Percentiles rank a stretch among this genome's conserved stretches.
Conservation (phyloP, 2,113 vertebrate species). For the Ameiurus melas region DNA sequence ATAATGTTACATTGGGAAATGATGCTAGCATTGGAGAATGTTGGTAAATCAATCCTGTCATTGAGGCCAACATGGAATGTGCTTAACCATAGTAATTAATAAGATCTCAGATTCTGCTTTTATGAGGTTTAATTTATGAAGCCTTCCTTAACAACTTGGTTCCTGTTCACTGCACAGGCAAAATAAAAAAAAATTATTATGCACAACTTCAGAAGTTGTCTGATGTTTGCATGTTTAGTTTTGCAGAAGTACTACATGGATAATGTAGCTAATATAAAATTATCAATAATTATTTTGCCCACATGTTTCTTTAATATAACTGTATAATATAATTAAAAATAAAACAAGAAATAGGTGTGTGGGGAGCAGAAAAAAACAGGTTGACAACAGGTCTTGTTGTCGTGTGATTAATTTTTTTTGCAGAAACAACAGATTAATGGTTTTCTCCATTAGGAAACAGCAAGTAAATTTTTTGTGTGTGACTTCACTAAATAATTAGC, state of each 20-base stretch:
- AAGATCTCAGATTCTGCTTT: not conserved
- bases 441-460: not conserved
- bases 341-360: not conserved
- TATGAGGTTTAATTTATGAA: not conserved
- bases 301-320: not conserved
- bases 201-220: too few relatives aligned
- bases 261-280: not conserved
- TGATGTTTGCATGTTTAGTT: not conserved
- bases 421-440: not conserved
- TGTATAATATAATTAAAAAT: not conserved
- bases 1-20: not conserved
- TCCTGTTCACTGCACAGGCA: not conserved
- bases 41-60: not conserved
- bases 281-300: not conserved
- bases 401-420: not conserved
- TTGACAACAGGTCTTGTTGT: not conserved
- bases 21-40: not conserved
- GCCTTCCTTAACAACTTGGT: not conserved
- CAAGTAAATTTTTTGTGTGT: not conserved
- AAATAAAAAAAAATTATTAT: not conserved
- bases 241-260: not conserved
- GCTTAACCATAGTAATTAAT: not conserved
- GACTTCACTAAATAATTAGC: not conserved
- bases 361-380: not conserved
- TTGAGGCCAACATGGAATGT: not conserved